A percentile compares a stretch with the other conserved stretches of the same genome.
Conservation (phyloP, 2,113 vertebrate genomes). For the Sylvia atricapilla region DNA sequence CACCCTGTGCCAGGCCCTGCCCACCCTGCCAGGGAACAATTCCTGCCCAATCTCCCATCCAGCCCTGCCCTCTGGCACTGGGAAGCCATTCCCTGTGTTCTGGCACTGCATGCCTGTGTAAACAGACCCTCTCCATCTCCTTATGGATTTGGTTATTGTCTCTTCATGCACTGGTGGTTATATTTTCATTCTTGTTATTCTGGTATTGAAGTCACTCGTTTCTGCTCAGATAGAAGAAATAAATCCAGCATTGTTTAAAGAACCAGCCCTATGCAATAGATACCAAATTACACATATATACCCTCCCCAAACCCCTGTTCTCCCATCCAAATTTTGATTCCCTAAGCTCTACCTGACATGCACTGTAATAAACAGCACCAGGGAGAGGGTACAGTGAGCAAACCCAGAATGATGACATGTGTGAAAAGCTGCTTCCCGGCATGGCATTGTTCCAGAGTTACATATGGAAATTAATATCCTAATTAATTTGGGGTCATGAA, state of each 20-base stretch:
- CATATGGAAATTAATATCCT: constrained; percentile 59
- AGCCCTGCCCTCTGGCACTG: not conserved
- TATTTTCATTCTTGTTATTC: not conserved
- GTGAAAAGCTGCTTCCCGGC: not conserved
- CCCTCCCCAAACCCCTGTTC: not conserved
- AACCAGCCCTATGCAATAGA: not conserved
- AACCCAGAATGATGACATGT: not conserved
- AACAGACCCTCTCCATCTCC: not conserved
- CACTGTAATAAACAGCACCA: not conserved
- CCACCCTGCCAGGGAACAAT: not conserved
- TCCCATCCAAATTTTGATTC: not conserved
- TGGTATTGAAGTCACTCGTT: not conserved
- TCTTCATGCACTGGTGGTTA: not conserved
- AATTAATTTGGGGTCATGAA: constrained; percentile 25
- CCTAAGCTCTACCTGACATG: not conserved
- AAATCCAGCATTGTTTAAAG: not conserved
- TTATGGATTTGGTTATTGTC: not conserved
- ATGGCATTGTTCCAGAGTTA: constrained; percentile 25
- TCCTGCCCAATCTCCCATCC: fast-evolving
- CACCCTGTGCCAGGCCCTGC: not conserved
- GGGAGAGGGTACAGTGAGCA: not conserved
- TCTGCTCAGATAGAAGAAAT: not conserved
- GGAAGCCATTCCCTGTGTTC: not conserved
- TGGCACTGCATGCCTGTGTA: too few species aligned
- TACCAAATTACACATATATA: not conserved